Base-by-base conservation (phyloP, 1,140 invertebrate species). In the Papilio dardanus region DNA sequence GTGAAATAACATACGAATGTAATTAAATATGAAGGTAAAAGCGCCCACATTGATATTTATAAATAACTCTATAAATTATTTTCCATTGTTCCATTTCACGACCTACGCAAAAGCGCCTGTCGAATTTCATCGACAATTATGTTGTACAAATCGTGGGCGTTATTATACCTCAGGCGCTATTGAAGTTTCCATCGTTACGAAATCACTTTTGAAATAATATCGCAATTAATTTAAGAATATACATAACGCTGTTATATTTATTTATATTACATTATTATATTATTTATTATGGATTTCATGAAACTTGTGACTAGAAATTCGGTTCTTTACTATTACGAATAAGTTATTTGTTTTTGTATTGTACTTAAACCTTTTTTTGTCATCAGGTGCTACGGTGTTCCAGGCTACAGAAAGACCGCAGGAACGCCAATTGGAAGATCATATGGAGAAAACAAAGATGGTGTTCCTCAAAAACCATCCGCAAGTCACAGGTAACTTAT, bases 351-450 rank as follows among this genome's bases (percentile, higher is more conserved):
- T n/a, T n/a, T n/a, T n/a, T n/a, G 5, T 19, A 7, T n/a, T 46
- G n/a, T 62, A 62, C 3, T 7, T 73, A 14, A 62, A 62, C 28
- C 37, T 35, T 65, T 21, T 50, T 66, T 78, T 80, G 19, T n/a
- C 81, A 12, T 37, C 96, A 79, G 96, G 96, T 33, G 96, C 96
- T 0, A 94, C 95, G 2, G 94, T 97, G 31, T 97, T 97, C 88
- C 95, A 96, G 69, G 94, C 95, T 30, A 96, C 97, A 76, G 96
- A 97, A 92, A 94, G 94, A n/a, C 96, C 96, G 1, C 88, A 95
- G 74, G 96, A 96, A 85, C 88, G 90, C 7, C 86, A 93, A 46
- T 92, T 94, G 24, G 94, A 95, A 24, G 90, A 94, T 30, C 88
- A 94, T 12, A 82, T 97, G 8, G 90, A 93, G 74, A 85, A 89